Percentiles rank a stretch among this genome's conserved stretches.
Conservation (phyloP, 2,113 vertebrate species). For the Oreotragus oreotragus region DNA sequence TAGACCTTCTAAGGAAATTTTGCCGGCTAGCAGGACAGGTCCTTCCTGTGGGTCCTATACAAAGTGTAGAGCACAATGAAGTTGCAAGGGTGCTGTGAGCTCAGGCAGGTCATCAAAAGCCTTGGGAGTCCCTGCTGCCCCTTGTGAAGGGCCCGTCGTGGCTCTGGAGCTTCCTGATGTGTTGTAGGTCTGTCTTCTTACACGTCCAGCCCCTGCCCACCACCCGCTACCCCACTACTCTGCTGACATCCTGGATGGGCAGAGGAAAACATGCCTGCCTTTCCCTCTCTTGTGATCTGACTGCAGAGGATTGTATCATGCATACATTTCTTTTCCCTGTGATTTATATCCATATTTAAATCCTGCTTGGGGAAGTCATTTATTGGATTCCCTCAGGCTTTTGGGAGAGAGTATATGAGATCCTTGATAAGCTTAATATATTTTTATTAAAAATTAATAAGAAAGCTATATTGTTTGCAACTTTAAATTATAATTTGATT, state of each 20-base stretch:
- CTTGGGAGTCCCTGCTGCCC: background rate
- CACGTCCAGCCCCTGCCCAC: rapidly evolving
- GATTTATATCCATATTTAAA: constrained; percentile 49
- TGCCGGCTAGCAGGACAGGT: background rate
- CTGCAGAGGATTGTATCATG: background rate
- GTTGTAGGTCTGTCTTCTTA: background rate
- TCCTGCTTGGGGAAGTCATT: constrained; percentile 42
- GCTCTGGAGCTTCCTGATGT: background rate
- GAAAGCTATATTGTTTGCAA: constrained; percentile 44
- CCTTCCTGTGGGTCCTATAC: rapidly evolving
- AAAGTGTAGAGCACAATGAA: too few species aligned
- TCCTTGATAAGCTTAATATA: constrained; percentile 59
- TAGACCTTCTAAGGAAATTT: background rate
- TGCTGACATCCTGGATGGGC: background rate
- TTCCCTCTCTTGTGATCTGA: background rate
- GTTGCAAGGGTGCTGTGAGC: background rate
- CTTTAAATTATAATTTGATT: constrained; percentile 48
- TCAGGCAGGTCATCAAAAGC: background rate
- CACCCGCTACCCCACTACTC: rapidly evolving
- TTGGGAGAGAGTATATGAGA: constrained; percentile 23
- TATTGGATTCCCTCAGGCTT: constrained; percentile 54
- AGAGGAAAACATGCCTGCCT: background rate
- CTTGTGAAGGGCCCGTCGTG: background rate
- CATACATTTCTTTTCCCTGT: background rate
- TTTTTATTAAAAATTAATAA: constrained; percentile 72